Conservation (phyloP, 2,113 vertebrate genomes). For the Cettia cetti region DNA sequence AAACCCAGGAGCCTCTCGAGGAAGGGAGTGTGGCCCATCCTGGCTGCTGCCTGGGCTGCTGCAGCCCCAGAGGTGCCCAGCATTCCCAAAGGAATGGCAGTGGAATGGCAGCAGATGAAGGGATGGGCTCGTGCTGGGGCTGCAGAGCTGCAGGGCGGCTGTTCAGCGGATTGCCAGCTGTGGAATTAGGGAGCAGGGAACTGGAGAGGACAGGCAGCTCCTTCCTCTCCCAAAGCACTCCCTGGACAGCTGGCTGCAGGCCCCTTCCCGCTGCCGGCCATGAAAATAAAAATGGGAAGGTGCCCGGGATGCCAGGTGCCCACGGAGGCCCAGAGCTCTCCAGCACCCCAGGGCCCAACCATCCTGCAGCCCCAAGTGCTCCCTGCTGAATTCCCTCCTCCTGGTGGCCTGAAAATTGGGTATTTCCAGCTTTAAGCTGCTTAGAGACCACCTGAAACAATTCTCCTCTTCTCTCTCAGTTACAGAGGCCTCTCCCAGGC, state of each 20-base stretch:
- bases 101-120: rapidly evolving
- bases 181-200: not conserved
- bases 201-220: not conserved
- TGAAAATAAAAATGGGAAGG: not conserved
- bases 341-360: not conserved
- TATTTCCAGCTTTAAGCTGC: not conserved
- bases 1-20: not conserved
- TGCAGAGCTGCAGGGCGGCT: not conserved
- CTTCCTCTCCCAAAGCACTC: not conserved
- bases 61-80: not conserved
- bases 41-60: not conserved
- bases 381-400: not conserved
- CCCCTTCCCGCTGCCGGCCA: not conserved
- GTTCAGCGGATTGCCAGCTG: not conserved
- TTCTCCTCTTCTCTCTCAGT: not conserved
- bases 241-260: not conserved
- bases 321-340: not conserved
- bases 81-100: not conserved
- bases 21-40: not conserved
- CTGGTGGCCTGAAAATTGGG: not conserved
- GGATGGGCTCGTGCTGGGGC: not conserved
- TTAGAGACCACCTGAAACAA: not conserved
- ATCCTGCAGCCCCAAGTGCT: not conserved
- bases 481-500: not conserved
- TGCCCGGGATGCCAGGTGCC: not conserved